phyloP scores from a whole-genome alignment of 2,113 vertebrate genomes.

The Rissa tridactyla region DNA sequence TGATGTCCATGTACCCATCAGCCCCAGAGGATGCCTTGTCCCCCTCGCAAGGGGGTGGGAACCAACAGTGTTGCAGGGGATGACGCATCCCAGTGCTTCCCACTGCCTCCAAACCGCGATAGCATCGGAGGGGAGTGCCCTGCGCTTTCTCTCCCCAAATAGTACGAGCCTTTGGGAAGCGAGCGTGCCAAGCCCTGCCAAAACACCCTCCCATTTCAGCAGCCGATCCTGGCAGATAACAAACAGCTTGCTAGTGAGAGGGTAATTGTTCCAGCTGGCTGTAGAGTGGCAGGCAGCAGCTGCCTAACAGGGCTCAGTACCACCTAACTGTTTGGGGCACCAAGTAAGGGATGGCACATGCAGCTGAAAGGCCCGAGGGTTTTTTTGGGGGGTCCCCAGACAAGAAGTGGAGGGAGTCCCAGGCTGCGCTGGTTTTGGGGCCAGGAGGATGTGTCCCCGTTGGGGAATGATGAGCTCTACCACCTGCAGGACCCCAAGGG shows the following conservation, averaged over 20 bases:
- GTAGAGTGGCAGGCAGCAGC: neutral
- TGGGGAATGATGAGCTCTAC: neutral
- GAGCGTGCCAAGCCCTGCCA: neutral
- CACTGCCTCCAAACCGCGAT: neutral
- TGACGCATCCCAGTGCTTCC: neutral
- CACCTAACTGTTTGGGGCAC: neutral
- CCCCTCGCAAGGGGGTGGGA: neutral
- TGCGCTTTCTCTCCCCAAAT: neutral
- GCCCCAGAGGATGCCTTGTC: neutral
- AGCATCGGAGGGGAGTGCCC: neutral
- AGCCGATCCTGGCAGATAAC: neutral
- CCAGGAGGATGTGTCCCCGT: neutral
- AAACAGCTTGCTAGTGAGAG: neutral
- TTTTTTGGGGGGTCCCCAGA: neutral
- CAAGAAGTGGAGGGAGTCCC: neutral
- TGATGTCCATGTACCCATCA: neutral
- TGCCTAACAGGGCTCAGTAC: neutral
- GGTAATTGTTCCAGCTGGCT: neutral
- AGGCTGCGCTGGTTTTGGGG: neutral
- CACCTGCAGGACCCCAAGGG: neutral
- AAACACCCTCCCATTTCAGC: constrained; percentile 12
- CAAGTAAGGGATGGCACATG: neutral
- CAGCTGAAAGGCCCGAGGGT: neutral
- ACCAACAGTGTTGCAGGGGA: neutral
- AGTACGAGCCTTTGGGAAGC: neutral